Percentiles rank a stretch among this genome's conserved stretches.
These are phyloP conservation scores for Agrenia bidenticulata DNA, from an alignment of 2,888 invertebrate species.

Conservation along the genomic window DNA sequence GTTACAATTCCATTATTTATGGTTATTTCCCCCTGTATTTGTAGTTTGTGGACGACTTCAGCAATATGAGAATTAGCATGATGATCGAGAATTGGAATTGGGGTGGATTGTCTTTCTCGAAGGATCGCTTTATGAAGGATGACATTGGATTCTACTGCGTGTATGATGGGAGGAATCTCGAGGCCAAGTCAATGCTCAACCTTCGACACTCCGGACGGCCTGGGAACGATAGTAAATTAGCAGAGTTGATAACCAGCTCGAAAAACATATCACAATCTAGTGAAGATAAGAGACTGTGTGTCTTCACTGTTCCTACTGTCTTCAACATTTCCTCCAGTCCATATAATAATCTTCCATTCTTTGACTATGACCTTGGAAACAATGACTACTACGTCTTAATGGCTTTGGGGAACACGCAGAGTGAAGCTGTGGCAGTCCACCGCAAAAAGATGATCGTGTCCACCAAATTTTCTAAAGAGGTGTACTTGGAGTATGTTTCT, in stretches of 20 bases:
- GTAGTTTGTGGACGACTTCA: not conserved
- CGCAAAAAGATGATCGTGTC: not conserved
- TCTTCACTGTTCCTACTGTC: not conserved
- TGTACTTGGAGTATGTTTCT: too few species aligned
- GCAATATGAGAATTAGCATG: not conserved
- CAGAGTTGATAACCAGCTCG: not conserved
- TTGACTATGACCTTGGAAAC: not conserved
- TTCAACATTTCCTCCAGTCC: not conserved
- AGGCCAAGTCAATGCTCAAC: not conserved
- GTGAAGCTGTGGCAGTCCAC: slow-evolving; percentile 2
- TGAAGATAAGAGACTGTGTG: not conserved
- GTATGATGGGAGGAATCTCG: not conserved
- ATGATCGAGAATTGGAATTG: not conserved
- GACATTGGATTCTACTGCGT: slow-evolving; percentile 1
- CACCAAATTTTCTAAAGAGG: not conserved
- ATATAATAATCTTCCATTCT: not conserved
- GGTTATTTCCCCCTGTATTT: too few species aligned
- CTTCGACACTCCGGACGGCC: not conserved
- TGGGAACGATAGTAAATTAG: not conserved
- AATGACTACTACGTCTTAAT: not conserved
- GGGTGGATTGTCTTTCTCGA: slow-evolving; percentile 1
- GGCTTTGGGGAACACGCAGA: not conserved
- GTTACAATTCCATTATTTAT: too few species aligned
- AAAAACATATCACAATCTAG: not conserved
- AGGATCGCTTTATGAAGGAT: not conserved